Conservation (phyloP, 2,888 invertebrate genomes). For the Notodonta dromedarius region DNA sequence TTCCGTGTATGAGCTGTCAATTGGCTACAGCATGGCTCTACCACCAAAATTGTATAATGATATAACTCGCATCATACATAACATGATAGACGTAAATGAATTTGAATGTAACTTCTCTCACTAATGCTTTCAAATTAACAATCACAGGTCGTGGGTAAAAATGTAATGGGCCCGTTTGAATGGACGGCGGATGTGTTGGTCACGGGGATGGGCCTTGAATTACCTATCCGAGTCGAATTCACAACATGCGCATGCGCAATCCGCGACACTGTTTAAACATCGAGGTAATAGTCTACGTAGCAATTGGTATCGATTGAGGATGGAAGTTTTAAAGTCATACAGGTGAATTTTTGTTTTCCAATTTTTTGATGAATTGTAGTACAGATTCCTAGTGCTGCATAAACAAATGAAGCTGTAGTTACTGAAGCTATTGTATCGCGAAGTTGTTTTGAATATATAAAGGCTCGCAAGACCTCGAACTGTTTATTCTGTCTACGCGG, state of each 20-base stretch:
- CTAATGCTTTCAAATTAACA: conserved; percentile 20
- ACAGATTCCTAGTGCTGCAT: background rate
- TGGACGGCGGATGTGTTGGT: conserved; percentile 67
- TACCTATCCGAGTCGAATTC: conserved; percentile 65
- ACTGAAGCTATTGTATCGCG: conserved; percentile 35
- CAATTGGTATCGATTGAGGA: conserved; percentile 10
- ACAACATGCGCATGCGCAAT: conserved; percentile 58
- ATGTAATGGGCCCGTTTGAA: conserved; percentile 51
- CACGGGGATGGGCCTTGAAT: conserved; percentile 73
- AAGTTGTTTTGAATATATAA: conserved; percentile 70
- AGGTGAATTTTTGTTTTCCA: background rate
- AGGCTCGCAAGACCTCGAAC: conserved; percentile 67
- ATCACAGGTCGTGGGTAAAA: conserved; percentile 23
- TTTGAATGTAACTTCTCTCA: conserved; percentile 1
- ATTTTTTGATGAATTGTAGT: background rate
- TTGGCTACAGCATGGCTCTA: too few species aligned
- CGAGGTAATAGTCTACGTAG: conserved; percentile 39
- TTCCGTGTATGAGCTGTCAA: too few species aligned
- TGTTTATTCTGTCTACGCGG: conserved; percentile 73
- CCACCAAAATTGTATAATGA: too few species aligned
- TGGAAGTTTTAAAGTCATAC: background rate
- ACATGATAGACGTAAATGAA: background rate
- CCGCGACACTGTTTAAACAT: conserved; percentile 40
- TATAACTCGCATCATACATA: background rate
- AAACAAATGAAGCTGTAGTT: conserved; percentile 15